Evolutionary conservation across 2,888 invertebrate genomes (phyloP), one percentile per base, ranked within the genome.

Genomic region (Onthophagus sagittarius): DNA sequence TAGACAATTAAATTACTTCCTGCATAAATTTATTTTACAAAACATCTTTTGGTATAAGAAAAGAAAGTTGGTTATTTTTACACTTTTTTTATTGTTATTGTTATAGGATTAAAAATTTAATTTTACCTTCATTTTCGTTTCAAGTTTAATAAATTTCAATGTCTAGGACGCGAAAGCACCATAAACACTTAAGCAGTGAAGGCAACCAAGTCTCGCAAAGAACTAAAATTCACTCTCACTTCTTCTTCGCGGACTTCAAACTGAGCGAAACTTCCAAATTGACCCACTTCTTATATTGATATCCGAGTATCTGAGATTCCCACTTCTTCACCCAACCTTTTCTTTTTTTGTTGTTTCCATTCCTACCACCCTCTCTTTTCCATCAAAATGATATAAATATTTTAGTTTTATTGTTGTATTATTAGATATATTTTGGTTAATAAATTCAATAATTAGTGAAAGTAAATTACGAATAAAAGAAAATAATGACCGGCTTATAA

Each of bases 211-310:
- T 73, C 77, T 76, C 73, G 73, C 74, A 75, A 75, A 77, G 73
- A 73, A 73, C 75, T 75, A 77, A 79, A 79, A 80, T 82, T 83
- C 81, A 83, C 83, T 83, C 83, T 83, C 83, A 83, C 82, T 82
- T 77, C 67, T 15, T 67, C 67, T 5, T 67, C 11, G n/a, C 31
- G 67, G n/a, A 62, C 32, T 65, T 15, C 73, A 70, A 72, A 70
- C 69, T 14, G 69, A 53, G 64, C 63, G 70, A 63, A 53, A 23
- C 77, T 74, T 72, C 71, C 77, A 75, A 73, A 78, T 77, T 81
- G 83, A 80, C 82, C 81, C 79, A 82, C 80, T 81, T 82, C 79
- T 79, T 79, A 71, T 73, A 76, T 75, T 71, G 32, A 70, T 73
- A 70, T 53, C 6, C 32, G 23, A 67, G 14, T 23, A 53, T 53